phyloP scores from a whole-genome alignment of 37 sponge, comb jelly and placozoan genomes.

The Oopsacas minuta region DNA sequence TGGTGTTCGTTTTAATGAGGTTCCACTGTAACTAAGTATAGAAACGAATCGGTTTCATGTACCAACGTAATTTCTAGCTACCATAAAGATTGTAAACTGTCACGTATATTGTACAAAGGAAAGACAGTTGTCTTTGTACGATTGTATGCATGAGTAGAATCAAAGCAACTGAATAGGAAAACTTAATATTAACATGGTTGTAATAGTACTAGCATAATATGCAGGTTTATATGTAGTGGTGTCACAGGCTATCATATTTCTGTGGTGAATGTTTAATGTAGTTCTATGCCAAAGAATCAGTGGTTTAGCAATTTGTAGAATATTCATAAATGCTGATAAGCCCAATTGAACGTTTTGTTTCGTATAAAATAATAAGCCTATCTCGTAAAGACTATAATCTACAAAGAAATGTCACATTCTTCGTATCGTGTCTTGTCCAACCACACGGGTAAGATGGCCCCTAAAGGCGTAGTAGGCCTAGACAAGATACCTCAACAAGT shows the following conservation, averaged over 20 bases:
- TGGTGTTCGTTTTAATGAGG: too few relatives aligned
- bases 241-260: background rate
- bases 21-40: too few relatives aligned
- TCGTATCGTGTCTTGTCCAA: background rate
- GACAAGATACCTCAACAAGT: slow-evolving; percentile 89
- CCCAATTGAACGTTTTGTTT: background rate
- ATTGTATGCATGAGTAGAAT: too few relatives aligned
- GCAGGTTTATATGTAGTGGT: background rate
- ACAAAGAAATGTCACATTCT: background rate
- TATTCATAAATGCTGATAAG: background rate
- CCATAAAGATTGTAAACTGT: too few relatives aligned
- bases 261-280: background rate
- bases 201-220: background rate
- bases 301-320: background rate
- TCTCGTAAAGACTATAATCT: background rate
- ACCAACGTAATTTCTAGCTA: too few relatives aligned
- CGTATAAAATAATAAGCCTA: slow-evolving; percentile 12
- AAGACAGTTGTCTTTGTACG: too few relatives aligned
- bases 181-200: slow-evolving; percentile 12
- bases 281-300: background rate
- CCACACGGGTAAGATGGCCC: slow-evolving; percentile 21
- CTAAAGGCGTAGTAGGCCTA: slow-evolving; percentile 76
- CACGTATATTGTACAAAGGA: too few relatives aligned
- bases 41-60: too few relatives aligned
- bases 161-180: slow-evolving; percentile 8